Percentiles rank a stretch among this genome's conserved stretches.
phyloP scores from a whole-genome alignment of 2,888 invertebrate species.

The Sminthurides aquaticus region DNA sequence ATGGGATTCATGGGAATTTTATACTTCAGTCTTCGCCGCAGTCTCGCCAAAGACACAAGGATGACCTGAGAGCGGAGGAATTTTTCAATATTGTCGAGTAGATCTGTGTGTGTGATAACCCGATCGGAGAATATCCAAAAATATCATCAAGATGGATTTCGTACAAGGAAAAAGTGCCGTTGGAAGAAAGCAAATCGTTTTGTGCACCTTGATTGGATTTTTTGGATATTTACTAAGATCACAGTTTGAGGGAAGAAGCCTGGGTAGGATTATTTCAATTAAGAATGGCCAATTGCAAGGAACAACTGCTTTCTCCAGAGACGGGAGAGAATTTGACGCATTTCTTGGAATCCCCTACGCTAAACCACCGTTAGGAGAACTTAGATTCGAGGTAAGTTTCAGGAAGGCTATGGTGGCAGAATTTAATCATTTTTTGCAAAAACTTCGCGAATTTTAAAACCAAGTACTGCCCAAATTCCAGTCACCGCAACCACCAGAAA shows the following conservation, averaged over 20 bases:
- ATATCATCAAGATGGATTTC: background rate
- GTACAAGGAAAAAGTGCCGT: background rate
- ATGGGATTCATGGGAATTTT: too few species aligned
- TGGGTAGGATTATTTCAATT: background rate
- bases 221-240: background rate
- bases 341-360: constrained; percentile 1
- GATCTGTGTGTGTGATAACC: too few species aligned
- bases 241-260: background rate
- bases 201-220: background rate
- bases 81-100: too few species aligned
- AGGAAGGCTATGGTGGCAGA: background rate
- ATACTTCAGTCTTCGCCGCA: too few species aligned
- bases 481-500: background rate
- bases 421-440: too few species aligned
- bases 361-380: constrained; percentile 5
- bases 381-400: constrained; percentile 7
- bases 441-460: too few species aligned
- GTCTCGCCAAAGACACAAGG: too few species aligned
- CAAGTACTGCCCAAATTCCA: too few species aligned
- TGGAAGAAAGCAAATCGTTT: background rate
- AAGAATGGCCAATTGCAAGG: background rate
- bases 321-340: background rate
- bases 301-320: background rate
- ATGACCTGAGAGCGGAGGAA: too few species aligned
- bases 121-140: too few species aligned